phyloP scores from a whole-genome alignment of 1,140 invertebrate species.

The Drosophila nasuta region DNA sequence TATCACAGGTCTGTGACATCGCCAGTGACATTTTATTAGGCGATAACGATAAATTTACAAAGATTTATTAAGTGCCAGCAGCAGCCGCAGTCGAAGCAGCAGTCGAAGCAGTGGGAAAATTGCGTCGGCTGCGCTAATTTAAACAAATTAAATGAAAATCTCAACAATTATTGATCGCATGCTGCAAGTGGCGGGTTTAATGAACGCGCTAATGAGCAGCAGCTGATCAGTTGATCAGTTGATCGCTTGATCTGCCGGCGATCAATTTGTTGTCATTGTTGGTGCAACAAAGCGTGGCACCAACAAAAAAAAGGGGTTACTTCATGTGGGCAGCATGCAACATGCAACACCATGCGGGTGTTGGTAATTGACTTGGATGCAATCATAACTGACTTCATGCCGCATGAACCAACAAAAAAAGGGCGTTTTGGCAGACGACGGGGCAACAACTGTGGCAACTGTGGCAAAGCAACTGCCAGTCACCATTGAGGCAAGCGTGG shows the following conservation, averaged over 20 bases:
- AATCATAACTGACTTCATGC: slow-evolving; percentile 40
- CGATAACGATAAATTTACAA: slow-evolving; percentile 81
- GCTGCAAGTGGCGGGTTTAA: slow-evolving; percentile 46
- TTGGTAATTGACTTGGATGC: slow-evolving; percentile 54
- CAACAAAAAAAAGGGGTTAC: slow-evolving; percentile 17
- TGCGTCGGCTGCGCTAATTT: slow-evolving; percentile 63
- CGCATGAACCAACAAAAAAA: not conserved
- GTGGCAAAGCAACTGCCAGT: slow-evolving; percentile 23
- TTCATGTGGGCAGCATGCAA: slow-evolving; percentile 14
- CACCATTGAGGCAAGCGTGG: slow-evolving; percentile 52
- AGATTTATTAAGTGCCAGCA: slow-evolving; percentile 71
- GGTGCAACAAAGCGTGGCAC: slow-evolving; percentile 51
- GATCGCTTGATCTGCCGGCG: slow-evolving; percentile 1
- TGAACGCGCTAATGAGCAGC: slow-evolving; percentile 73
- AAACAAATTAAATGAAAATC: slow-evolving; percentile 80
- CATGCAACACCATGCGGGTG: slow-evolving; percentile 46
- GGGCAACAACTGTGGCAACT: slow-evolving; percentile 19
- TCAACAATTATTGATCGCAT: slow-evolving; percentile 72
- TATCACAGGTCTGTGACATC: slow-evolving; percentile 64
- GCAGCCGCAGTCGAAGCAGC: not conserved
- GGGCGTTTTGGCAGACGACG: slow-evolving; percentile 43
- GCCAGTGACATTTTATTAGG: slow-evolving; percentile 78
- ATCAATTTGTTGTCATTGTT: slow-evolving; percentile 81
- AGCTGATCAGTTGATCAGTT: slow-evolving; percentile 15
- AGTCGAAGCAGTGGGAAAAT: slow-evolving; percentile 49